Percentiles rank a stretch among this genome's conserved stretches.
Evolutionary conservation across 1,140 invertebrate genomes (phyloP).

Genomic region (Theocolax elegans): DNA sequence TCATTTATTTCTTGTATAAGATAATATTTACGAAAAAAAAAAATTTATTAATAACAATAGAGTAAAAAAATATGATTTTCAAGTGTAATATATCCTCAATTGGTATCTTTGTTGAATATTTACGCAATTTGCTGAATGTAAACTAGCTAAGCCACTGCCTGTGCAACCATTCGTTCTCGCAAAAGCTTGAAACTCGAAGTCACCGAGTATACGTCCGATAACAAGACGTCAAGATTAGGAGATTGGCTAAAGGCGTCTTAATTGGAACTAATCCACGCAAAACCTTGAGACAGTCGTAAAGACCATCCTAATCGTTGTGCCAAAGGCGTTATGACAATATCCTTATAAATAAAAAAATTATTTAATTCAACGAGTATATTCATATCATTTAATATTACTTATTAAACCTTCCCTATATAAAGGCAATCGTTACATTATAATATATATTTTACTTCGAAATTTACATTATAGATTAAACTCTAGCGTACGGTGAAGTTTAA

Average conservation of each 20-base stretch:
- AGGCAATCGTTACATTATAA: background rate
- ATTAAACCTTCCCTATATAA: no score
- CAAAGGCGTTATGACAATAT: constrained; percentile 7
- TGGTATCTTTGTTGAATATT: no score
- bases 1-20: no score
- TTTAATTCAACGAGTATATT: no score
- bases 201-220: constrained; percentile 35
- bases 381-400: no score
- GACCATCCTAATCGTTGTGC: constrained; percentile 15
- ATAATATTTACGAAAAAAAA: no score
- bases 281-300: constrained; percentile 24
- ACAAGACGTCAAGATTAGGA: constrained; percentile 41
- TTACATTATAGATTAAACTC: no score
- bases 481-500: no score
- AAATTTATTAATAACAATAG: no score
- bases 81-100: no score
- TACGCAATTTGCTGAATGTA: background rate
- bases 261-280: constrained; percentile 41
- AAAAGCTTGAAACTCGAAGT: constrained; percentile 32
- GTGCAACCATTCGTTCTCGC: constrained; percentile 28
- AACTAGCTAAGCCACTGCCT: constrained; percentile 5
- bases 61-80: no score
- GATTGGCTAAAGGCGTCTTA: constrained; percentile 40
- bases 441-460: no score
- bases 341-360: background rate